Evolutionary conservation across 1,140 invertebrate species (phyloP).

Genomic region (Parapsyche elsis): DNA sequence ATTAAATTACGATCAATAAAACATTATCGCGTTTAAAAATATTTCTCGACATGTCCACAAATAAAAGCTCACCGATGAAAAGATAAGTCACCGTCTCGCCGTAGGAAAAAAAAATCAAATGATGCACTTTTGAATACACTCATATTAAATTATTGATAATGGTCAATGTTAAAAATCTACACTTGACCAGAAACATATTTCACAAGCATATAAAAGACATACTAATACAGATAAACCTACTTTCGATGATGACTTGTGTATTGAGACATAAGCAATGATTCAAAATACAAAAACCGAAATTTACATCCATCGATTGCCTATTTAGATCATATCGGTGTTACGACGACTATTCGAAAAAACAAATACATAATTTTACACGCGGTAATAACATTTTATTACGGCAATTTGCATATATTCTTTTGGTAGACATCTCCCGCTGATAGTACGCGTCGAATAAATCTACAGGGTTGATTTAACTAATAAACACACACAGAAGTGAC

Average conservation of each 20-base stretch:
- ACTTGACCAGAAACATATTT: too few species aligned
- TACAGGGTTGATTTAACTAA: not conserved
- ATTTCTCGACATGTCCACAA: slow-evolving; percentile 20
- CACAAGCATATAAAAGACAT: too few species aligned
- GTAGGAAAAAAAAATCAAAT: not conserved
- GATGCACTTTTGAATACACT: not conserved
- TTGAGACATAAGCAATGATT: too few species aligned
- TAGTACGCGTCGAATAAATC: slow-evolving; percentile 2
- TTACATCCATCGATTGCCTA: too few species aligned
- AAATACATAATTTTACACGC: slow-evolving; percentile 3
- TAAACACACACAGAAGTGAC: slow-evolving; percentile 3
- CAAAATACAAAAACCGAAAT: too few species aligned
- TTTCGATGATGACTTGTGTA: too few species aligned
- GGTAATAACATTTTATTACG: slow-evolving; percentile 16
- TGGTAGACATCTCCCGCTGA: not conserved
- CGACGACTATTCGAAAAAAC: slow-evolving; percentile 1
- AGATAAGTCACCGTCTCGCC: not conserved
- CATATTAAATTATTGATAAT: not conserved
- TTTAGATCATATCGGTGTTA: slow-evolving; percentile 5
- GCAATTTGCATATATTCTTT: slow-evolving; percentile 15
- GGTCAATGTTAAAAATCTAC: not conserved
- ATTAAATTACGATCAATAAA: slow-evolving; percentile 41
- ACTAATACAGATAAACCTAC: too few species aligned
- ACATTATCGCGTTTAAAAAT: slow-evolving; percentile 27
- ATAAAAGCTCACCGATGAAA: not conserved